Evolutionary conservation across 2,113 vertebrate genomes (phyloP).

Genomic region (Apodemus speciosus): DNA sequence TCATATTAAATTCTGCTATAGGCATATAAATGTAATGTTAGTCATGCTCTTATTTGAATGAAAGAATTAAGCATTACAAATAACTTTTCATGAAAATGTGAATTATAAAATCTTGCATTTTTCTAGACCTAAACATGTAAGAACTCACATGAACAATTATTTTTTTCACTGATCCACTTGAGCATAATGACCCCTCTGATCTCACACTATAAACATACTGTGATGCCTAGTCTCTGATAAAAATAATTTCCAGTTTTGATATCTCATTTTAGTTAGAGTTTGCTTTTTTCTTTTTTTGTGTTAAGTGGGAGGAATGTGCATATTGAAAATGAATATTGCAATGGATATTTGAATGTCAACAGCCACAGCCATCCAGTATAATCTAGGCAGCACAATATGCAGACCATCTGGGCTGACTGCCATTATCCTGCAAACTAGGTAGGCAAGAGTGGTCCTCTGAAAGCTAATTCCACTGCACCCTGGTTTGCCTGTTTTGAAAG

Average conservation of each 20-base stretch:
- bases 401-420: conserved; percentile 56
- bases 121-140: not conserved
- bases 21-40: not conserved
- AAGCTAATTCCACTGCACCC: conserved; percentile 45
- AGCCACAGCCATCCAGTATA: not conserved
- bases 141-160: not conserved
- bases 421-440: conserved; percentile 28
- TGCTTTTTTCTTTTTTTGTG: conserved; percentile 53
- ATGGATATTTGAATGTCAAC: conserved; percentile 39
- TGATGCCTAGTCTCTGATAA: not conserved
- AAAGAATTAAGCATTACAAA: conserved; percentile 25
- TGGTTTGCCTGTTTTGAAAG: conserved; percentile 51
- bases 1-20: not conserved
- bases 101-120: not conserved
- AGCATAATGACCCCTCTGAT: conserved; percentile 16
- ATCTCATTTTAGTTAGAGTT: conserved; percentile 45
- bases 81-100: not conserved
- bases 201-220: not conserved
- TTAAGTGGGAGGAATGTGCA: not conserved
- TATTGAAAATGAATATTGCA: conserved; percentile 20
- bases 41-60: not conserved
- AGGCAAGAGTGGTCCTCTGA: conserved; percentile 46
- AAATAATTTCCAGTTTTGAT: conserved; percentile 21
- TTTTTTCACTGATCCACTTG: conserved; percentile 35
- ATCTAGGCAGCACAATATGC: conserved; percentile 8